Conservation (phyloP, 2,797 vertebrate genomes). For the Thalassophryne amazonica region DNA sequence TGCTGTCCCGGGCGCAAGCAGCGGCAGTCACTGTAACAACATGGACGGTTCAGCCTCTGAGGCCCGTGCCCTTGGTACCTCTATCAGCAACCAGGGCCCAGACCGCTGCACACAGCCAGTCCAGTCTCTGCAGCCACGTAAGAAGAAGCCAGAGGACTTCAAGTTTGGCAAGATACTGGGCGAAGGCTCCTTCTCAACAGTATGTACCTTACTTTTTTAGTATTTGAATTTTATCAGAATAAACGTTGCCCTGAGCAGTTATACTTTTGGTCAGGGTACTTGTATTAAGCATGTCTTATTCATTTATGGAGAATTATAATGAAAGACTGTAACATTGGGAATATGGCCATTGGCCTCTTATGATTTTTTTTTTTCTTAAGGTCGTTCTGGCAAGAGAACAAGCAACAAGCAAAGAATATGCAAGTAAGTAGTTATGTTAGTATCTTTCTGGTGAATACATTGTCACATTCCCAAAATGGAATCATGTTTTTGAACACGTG, state of each 20-base stretch:
- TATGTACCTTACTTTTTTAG: constrained; percentile 70
- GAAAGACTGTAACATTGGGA: constrained; percentile 9
- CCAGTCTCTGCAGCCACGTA: constrained; percentile 87
- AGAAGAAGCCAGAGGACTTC: constrained; percentile 97
- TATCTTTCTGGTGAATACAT: neutral
- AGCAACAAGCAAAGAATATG: constrained; percentile 93
- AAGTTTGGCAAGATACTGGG: constrained; percentile 97
- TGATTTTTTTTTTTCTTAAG: constrained; percentile 64
- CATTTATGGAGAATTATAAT: constrained; percentile 38
- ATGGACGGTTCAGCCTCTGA: constrained; percentile 86
- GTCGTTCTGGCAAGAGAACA: constrained; percentile 97
- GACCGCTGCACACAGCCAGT: constrained; percentile 61
- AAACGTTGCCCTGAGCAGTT: constrained; percentile 63
- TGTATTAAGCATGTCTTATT: constrained; percentile 52
- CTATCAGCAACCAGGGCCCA: constrained; percentile 75
- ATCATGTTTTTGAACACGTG: neutral
- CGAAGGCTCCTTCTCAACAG: constrained; percentile 98
- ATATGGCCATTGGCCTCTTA: neutral
- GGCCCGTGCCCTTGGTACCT: constrained; percentile 71
- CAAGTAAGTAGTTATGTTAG: constrained; percentile 83
- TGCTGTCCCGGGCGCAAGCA: constrained; percentile 85
- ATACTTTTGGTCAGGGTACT: constrained; percentile 63
- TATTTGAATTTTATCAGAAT: constrained; percentile 39
- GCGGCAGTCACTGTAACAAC: constrained; percentile 83
- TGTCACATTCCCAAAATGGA: neutral